Evolutionary conservation across 2,797 vertebrate genomes (phyloP), one percentile per base, ranked within the genome.

Genomic region (Aeoliscus strigatus): DNA sequence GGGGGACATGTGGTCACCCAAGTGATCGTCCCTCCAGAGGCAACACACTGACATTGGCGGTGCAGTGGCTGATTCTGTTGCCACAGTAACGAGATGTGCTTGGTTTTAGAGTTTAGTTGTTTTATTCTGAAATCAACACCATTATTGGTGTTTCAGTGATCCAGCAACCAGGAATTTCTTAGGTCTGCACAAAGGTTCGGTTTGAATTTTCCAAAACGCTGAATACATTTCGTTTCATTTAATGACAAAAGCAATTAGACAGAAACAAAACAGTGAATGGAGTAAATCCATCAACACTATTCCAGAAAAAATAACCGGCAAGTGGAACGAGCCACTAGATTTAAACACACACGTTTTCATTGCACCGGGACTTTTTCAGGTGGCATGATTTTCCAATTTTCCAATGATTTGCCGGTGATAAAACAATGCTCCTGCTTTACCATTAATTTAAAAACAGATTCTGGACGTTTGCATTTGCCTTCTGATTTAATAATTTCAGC

Each of bases 1-100:
- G n/a, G n/a, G n/a, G n/a, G n/a, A n/a, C n/a, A n/a, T n/a, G 61
- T 73, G 69, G 18, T 54, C 61, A 65, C 61, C 56, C 51, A 44
- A 42, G 42, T 73, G 58, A 74, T 66, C 63, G 74, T 57, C 68
- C 51, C 64, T 76, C 55, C 59, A 43, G 44, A 54, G 65, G 51
- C 54, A 60, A 50, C 1, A 15, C 54, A 10, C 38, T 54, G 29
- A 44, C 70, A 70, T 66, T 46, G 50, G 15, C 43, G 51, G 40
- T 40, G 77, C 39, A 17, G 39, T 17, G n/a, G 24, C 38, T 26
- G 45, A 50, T 53, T 63, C 51, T 28, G 35, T 24, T 51, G 59
- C 14, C 1, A 50, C 62, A 60, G 58, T 13, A 62, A 66, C 47
- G 14, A 8, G 14, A 51, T 37, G 56, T 51, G n/a, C 53, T 24